Conservation (phyloP, 1,140 invertebrate genomes). For the Phocides pigmalion region DNA sequence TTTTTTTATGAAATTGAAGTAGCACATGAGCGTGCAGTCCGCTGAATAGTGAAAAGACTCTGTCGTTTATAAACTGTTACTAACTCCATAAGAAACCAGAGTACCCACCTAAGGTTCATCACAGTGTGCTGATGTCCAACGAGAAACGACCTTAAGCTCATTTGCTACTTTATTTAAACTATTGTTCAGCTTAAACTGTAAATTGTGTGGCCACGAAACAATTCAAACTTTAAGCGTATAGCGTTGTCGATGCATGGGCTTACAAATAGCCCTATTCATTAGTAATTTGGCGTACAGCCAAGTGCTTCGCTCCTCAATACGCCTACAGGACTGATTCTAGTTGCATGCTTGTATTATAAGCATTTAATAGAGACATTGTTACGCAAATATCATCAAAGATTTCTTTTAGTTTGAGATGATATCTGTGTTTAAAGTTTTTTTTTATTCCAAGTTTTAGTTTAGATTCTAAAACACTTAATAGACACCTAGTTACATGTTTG, state of each 20-base stretch:
- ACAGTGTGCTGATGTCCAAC: too few relatives aligned
- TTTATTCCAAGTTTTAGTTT: too few relatives aligned
- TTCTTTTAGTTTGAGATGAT: neutral
- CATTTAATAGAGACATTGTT: neutral
- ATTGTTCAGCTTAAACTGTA: neutral
- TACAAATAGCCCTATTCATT: slow-evolving; percentile 81
- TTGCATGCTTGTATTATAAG: neutral
- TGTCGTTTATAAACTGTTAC: too few relatives aligned
- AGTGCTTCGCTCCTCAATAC: neutral
- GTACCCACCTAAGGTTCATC: too few relatives aligned
- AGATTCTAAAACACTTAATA: too few relatives aligned
- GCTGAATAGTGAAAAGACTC: too few relatives aligned
- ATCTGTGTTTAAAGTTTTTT: too few relatives aligned
- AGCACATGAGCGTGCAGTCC: too few relatives aligned
- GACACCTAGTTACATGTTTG: neutral
- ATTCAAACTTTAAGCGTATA: slow-evolving; percentile 24
- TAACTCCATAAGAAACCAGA: too few relatives aligned
- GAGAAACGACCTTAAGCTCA: too few relatives aligned
- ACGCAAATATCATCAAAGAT: neutral
- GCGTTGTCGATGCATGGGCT: slow-evolving; percentile 26
- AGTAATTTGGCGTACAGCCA: slow-evolving; percentile 75
- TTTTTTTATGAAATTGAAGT: too few relatives aligned
- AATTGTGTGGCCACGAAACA: slow-evolving; percentile 17
- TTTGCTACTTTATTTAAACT: too few relatives aligned
- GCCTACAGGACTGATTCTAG: neutral